Conservation (phyloP, 1,140 invertebrate species). For the Atta cephalotes region DNA sequence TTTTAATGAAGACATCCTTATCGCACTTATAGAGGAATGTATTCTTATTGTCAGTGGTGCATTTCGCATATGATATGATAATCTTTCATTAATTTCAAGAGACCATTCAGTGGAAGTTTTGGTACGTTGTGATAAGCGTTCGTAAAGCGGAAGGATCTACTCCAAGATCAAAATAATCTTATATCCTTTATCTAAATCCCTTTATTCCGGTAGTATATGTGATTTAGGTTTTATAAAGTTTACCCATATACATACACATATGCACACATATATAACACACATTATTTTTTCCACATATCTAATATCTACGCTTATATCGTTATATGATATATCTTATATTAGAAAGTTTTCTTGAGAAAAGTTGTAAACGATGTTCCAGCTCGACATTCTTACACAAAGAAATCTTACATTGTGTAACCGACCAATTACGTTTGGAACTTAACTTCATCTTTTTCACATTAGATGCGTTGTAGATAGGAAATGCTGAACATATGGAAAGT, state of each 20-base stretch:
- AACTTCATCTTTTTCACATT: no score
- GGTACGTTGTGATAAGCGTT: conserved; percentile 12
- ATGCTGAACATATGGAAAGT: no score
- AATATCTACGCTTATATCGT: not conserved
- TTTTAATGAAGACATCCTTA: not conserved
- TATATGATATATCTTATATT: not conserved
- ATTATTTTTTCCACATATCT: not conserved
- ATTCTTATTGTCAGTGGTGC: not conserved
- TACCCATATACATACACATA: not conserved
- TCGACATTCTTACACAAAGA: not conserved
- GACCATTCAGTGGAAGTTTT: not conserved
- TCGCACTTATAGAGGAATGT: not conserved
- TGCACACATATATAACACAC: not conserved
- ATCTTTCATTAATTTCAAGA: conserved; percentile 8
- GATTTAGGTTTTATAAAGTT: conserved; percentile 41
- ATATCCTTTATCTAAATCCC: not conserved
- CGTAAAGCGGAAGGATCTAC: not conserved
- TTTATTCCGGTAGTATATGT: not conserved
- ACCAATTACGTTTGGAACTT: conserved; percentile 18
- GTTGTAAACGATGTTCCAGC: not conserved
- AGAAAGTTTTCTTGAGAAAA: conserved; percentile 35
- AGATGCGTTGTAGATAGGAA: no score
- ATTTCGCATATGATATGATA: not conserved
- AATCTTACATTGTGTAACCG: not conserved
- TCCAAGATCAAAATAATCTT: conserved; percentile 39